Evolutionary conservation across 2,888 invertebrate genomes (phyloP).

Genomic region (Drosophila anomalata): DNA sequence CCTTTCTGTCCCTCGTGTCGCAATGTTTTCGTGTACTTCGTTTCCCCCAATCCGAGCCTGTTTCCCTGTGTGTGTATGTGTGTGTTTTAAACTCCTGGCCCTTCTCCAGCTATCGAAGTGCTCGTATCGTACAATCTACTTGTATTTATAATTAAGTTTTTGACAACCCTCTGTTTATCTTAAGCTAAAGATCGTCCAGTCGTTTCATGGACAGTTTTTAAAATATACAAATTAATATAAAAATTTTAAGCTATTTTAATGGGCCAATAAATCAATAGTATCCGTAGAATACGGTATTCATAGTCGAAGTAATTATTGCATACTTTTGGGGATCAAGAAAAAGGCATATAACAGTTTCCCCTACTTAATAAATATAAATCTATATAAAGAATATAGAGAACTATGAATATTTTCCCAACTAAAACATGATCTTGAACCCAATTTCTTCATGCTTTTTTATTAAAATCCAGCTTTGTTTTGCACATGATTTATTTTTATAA

Average conservation of each 20-base stretch:
- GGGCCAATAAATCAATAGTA: no score
- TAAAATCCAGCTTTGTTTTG: slow-evolving; percentile 43
- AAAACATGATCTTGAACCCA: not conserved
- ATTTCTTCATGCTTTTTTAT: not conserved
- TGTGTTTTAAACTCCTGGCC: slow-evolving; percentile 26
- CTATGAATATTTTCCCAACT: not conserved
- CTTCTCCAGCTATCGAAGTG: slow-evolving; percentile 32
- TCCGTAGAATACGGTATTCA: no score
- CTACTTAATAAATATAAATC: not conserved
- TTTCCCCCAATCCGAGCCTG: slow-evolving; percentile 16
- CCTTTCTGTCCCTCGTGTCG: slow-evolving; percentile 12
- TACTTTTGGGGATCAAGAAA: not conserved
- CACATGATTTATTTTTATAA: slow-evolving; percentile 80
- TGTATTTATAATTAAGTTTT: slow-evolving; percentile 56
- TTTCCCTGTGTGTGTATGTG: slow-evolving; percentile 20
- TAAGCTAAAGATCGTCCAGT: slow-evolving; percentile 40
- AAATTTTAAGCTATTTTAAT: not conserved
- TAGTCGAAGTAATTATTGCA: not conserved
- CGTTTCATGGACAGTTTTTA: slow-evolving; percentile 38
- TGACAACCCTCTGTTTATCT: slow-evolving; percentile 38
- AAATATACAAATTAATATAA: slow-evolving; percentile 52
- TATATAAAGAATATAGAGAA: no score
- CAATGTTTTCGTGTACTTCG: slow-evolving; percentile 1
- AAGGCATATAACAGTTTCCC: not conserved
- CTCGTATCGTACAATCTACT: slow-evolving; percentile 60